A percentile compares a stretch with the other conserved stretches of the same genome.
Conservation (phyloP, 2,888 invertebrate genomes). For the Drosophila glabriapex region DNA sequence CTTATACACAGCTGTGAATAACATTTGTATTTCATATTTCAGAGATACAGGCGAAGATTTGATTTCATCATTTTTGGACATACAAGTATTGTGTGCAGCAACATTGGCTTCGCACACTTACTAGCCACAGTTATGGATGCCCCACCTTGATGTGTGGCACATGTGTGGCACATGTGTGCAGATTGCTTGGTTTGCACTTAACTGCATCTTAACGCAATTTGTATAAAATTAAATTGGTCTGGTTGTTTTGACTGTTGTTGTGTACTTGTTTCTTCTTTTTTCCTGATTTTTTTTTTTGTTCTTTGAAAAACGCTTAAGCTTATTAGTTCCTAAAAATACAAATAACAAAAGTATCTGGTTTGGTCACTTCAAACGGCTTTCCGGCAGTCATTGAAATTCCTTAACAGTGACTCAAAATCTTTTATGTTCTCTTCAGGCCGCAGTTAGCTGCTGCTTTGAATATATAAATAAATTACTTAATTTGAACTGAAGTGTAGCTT, state of each 20-base stretch:
- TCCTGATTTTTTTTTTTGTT: background rate
- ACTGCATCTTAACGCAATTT: background rate
- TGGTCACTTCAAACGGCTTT: slow-evolving; percentile 3
- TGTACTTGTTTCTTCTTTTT: background rate
- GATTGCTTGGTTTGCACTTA: background rate
- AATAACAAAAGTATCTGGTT: background rate
- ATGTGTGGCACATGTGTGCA: background rate
- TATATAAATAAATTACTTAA: slow-evolving; percentile 38
- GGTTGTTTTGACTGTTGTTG: too few relatives aligned
- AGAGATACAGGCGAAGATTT: too few relatives aligned
- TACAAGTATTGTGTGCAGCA: background rate
- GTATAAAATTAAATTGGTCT: background rate
- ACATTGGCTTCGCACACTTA: background rate
- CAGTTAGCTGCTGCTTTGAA: slow-evolving; percentile 25
- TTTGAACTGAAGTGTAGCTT: slow-evolving; percentile 25
- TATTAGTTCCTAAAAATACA: background rate
- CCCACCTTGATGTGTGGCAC: background rate
- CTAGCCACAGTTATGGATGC: background rate
- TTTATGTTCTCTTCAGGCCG: slow-evolving; percentile 5
- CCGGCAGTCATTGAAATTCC: slow-evolving; percentile 42
- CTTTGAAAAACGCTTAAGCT: background rate
- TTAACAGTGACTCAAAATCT: slow-evolving; percentile 22
- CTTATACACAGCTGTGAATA: background rate
- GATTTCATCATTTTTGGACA: background rate
- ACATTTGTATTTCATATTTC: background rate